phyloP scores from a whole-genome alignment of 2,113 vertebrate species.

The Diadophis punctatus region DNA sequence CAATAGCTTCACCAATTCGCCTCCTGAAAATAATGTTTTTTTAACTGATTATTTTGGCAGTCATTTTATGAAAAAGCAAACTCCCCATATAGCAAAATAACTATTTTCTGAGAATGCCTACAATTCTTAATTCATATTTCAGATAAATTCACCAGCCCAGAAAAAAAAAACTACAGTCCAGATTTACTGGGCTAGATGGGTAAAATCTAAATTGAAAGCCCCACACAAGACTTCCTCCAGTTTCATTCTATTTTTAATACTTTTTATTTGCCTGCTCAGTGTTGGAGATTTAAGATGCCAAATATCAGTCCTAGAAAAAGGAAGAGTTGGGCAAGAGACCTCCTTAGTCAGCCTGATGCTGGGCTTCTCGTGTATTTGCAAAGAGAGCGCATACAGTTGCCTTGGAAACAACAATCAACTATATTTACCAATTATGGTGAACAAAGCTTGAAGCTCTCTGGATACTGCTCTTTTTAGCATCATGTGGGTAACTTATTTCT shows the following conservation, averaged over 20 bases:
- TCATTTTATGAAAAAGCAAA: background rate
- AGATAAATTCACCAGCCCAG: background rate
- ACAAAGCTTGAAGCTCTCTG: background rate
- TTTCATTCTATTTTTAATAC: background rate
- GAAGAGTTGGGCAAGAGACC: background rate
- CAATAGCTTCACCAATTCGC: background rate
- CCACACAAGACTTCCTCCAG: background rate
- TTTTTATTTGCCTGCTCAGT: background rate
- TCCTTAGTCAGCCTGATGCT: background rate
- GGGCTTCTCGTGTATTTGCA: background rate
- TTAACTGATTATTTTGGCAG: background rate
- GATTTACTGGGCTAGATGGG: background rate
- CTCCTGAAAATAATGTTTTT: background rate
- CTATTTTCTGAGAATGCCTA: background rate
- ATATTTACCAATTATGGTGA: background rate
- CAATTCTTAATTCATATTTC: background rate
- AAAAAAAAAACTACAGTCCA: background rate
- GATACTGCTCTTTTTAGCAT: background rate
- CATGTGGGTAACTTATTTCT: background rate
- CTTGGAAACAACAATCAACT: constrained; percentile 8
- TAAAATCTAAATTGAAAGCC: background rate
- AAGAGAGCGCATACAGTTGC: background rate
- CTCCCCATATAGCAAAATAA: background rate
- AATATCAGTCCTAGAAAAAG: background rate
- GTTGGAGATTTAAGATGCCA: background rate